Evolutionary conservation across 2,797 vertebrate species (phyloP).

Genomic region (Arctocebus calabarensis): DNA sequence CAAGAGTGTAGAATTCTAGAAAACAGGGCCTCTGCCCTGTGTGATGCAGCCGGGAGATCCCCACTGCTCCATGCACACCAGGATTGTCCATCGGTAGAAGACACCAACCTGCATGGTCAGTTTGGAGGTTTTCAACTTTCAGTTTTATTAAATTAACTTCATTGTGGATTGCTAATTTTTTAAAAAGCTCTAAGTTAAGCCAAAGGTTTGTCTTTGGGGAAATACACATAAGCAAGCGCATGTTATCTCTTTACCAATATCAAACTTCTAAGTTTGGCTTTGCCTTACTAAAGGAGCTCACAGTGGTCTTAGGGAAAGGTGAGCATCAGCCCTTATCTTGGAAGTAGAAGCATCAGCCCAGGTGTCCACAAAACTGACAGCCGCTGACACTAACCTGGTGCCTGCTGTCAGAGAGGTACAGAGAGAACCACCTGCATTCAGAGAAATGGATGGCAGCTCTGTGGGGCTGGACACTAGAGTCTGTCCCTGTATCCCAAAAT

Average conservation of each 20-base stretch:
- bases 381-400: neutral
- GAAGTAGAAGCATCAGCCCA: neutral
- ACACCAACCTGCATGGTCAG: neutral
- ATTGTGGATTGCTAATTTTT: neutral
- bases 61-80: neutral
- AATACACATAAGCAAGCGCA: neutral
- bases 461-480: neutral
- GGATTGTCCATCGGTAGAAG: neutral
- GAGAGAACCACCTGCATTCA: neutral
- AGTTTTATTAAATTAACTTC: neutral
- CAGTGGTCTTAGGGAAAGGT: neutral
- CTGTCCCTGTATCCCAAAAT: neutral
- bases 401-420: neutral
- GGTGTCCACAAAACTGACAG: neutral
- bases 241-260: neutral
- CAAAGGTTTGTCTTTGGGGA: neutral
- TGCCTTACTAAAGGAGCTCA: neutral
- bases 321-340: neutral
- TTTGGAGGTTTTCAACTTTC: neutral
- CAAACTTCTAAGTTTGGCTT: neutral
- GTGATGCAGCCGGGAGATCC: neutral
- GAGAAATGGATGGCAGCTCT: neutral
- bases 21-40: neutral
- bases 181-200: constrained; percentile 11
- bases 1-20: neutral